Evolutionary conservation across 53 echinoderm and acorn worm genomes (phyloP).

Genomic region (Paracentrotus lividus): DNA sequence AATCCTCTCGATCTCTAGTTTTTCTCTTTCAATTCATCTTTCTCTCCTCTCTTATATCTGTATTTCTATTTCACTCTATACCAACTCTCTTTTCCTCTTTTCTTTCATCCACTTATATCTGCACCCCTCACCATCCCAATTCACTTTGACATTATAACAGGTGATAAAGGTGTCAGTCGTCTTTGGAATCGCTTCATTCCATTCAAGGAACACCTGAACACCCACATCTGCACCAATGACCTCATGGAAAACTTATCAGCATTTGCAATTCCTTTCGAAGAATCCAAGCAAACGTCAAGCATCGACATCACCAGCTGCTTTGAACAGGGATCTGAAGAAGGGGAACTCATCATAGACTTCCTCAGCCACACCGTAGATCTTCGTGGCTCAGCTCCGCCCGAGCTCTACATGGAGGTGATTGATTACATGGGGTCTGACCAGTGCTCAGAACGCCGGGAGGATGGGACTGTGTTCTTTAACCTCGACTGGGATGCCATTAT

Average conservation of each 20-base stretch:
- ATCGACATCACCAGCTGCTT: slow-evolving; percentile 50
- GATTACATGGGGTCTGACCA: slow-evolving; percentile 66
- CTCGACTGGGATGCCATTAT: slow-evolving; percentile 71
- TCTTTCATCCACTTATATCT: not conserved
- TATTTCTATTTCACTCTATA: no score
- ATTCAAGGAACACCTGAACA: slow-evolving; percentile 3
- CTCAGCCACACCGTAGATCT: slow-evolving; percentile 56
- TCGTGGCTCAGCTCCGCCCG: slow-evolving; percentile 63
- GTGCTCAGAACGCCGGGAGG: slow-evolving; percentile 65
- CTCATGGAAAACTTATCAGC: not conserved
- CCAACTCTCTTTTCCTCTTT: not conserved
- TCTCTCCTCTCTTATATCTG: no score
- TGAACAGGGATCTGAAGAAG: slow-evolving; percentile 29
- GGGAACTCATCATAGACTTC: slow-evolving; percentile 69
- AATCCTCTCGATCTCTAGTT: no score
- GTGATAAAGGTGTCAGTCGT: not conserved
- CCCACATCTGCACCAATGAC: not conserved
- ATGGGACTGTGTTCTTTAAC: slow-evolving; percentile 54
- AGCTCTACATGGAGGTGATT: slow-evolving; percentile 61
- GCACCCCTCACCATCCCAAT: no score
- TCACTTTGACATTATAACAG: not conserved
- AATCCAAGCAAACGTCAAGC: not conserved
- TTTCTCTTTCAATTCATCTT: no score
- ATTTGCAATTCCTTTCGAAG: not conserved
- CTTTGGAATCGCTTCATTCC: slow-evolving; percentile 27